Evolutionary conservation across 2,797 vertebrate genomes (phyloP).

Genomic region (Acrocephalus scirpaceus): DNA sequence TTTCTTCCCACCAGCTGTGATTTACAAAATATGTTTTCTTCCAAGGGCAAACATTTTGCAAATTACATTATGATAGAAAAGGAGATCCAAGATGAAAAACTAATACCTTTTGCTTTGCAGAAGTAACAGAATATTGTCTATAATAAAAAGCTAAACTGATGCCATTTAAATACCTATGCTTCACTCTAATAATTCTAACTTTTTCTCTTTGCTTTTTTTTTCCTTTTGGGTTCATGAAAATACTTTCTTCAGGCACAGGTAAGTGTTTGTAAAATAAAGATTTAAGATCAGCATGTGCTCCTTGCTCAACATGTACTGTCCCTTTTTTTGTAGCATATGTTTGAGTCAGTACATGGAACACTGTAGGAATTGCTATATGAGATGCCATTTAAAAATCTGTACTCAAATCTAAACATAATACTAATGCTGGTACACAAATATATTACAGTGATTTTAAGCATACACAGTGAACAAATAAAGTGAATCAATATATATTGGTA

Average conservation of each 20-base stretch:
- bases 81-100: background rate
- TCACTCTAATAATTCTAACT: slow-evolving; percentile 16
- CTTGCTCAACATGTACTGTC: background rate
- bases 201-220: background rate
- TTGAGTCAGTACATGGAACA: background rate
- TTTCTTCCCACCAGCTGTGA: background rate
- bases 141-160: background rate
- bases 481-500: background rate
- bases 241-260: slow-evolving; percentile 78
- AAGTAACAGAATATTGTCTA: background rate
- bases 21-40: background rate
- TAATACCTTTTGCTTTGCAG: background rate
- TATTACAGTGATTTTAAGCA: background rate
- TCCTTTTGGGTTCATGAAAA: slow-evolving; percentile 26
- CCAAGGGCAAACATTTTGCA: background rate
- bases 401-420: background rate
- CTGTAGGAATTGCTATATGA: background rate
- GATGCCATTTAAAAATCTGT: background rate
- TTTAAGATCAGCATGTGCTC: background rate
- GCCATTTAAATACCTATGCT: background rate
- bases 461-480: background rate
- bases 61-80: background rate
- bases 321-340: background rate
- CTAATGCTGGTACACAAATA: background rate
- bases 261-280: slow-evolving; percentile 51